Evolutionary conservation across 35 echinoderm and acorn worm species (phyloP).

Genomic region (Strongylocentrotus purpuratus): DNA sequence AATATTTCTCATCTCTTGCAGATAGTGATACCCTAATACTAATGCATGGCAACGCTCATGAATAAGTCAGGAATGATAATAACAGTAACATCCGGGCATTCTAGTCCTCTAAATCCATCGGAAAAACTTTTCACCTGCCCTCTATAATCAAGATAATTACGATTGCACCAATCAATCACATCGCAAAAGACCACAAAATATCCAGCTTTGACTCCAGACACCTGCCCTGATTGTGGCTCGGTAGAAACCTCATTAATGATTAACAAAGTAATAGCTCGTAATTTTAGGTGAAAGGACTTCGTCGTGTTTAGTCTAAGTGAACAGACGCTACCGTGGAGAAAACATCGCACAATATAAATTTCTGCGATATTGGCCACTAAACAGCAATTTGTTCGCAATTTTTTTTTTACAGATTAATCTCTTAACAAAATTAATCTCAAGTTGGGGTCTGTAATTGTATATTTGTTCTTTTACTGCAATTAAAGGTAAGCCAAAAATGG

Average conservation of each 20-base stretch:
- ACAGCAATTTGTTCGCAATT: neutral
- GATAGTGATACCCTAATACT: too few relatives aligned
- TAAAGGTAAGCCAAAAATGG: too few relatives aligned
- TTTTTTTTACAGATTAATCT: too few relatives aligned
- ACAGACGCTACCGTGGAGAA: neutral
- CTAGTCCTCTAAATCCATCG: neutral
- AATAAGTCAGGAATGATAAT: neutral
- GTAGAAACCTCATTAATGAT: neutral
- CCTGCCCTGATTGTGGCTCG: neutral
- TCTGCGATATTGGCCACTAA: neutral
- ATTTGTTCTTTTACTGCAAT: too few relatives aligned
- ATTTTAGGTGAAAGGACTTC: neutral
- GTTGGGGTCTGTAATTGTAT: too few relatives aligned
- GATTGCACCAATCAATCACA: neutral
- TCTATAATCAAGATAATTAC: neutral
- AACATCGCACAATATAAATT: neutral
- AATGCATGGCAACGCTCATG: too few relatives aligned
- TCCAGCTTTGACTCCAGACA: neutral
- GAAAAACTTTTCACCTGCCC: neutral
- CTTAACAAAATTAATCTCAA: too few relatives aligned
- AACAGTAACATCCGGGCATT: neutral
- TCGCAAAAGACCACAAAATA: neutral
- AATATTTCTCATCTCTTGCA: too few relatives aligned
- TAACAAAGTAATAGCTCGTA: conserved; percentile 18
- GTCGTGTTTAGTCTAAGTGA: neutral